Evolutionary conservation across 2,888 invertebrate species (phyloP).

Genomic region (Caenorhabditis imperialis): DNA sequence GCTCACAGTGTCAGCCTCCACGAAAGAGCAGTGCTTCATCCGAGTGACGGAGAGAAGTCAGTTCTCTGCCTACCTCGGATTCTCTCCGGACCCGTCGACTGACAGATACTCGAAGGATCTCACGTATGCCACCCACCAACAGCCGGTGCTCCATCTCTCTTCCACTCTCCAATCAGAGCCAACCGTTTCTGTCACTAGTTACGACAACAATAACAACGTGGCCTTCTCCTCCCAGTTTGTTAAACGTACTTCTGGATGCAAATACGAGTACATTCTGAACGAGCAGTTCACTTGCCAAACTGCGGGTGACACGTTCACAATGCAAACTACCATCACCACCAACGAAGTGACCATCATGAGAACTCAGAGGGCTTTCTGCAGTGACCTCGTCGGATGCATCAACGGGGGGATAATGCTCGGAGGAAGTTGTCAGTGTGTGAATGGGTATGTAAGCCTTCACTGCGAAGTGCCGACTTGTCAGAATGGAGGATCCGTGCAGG

Average conservation of each 20-base stretch:
- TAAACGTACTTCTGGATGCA: conserved; percentile 47
- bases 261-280: conserved; percentile 46
- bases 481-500: conserved; percentile 56
- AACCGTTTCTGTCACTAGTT: conserved; percentile 18
- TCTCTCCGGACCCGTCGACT: conserved; percentile 58
- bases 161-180: conserved; percentile 47
- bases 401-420: conserved; percentile 56
- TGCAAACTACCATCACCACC: conserved; percentile 22
- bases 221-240: not conserved
- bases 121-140: conserved; percentile 41
- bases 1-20: not conserved
- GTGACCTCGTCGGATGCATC: conserved; percentile 41
- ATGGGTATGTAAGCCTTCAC: conserved; percentile 34
- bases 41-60: conserved; percentile 50
- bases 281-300: conserved; percentile 20
- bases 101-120: conserved; percentile 44
- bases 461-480: conserved; percentile 62
- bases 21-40: conserved; percentile 25
- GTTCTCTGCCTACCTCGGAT: conserved; percentile 54
- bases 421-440: conserved; percentile 29
- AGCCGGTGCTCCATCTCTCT: conserved; percentile 49
- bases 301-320: conserved; percentile 38
- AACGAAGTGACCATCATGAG: conserved; percentile 50
- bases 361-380: conserved; percentile 58
- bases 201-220: conserved; percentile 29